Conservation (phyloP, 2,888 invertebrate species). For the Pediacus dermestoides region DNA sequence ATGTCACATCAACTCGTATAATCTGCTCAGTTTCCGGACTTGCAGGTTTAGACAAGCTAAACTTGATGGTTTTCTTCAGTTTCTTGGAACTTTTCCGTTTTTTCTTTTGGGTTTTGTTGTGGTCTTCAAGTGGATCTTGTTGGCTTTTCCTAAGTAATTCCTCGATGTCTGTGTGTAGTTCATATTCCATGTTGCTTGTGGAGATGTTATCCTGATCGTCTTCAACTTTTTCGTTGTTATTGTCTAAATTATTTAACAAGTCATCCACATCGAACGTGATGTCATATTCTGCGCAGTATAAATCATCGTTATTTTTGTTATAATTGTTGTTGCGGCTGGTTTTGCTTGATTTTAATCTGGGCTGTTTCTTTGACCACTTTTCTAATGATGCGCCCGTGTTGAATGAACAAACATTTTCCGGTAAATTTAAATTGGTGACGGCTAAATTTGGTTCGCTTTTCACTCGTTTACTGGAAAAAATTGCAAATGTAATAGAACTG, state of each 20-base stretch:
- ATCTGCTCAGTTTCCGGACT: constrained; percentile 47
- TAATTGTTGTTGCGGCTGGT: constrained; percentile 3
- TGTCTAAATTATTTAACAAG: constrained; percentile 23
- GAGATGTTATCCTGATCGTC: constrained; percentile 13
- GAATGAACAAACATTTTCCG: constrained; percentile 33
- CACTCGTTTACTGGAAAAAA: too few relatives aligned
- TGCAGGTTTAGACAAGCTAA: constrained; percentile 43
- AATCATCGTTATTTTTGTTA: constrained; percentile 6
- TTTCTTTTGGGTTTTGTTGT: constrained; percentile 14
- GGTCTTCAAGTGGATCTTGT: constrained; percentile 12
- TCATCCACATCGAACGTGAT: constrained; percentile 20
- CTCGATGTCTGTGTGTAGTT: constrained; percentile 42
- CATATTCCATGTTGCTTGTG: constrained; percentile 28
- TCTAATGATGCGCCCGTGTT: constrained; percentile 41
- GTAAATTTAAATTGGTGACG: constrained; percentile 27
- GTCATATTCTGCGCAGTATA: constrained; percentile 15
- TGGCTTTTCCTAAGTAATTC: constrained; percentile 31
- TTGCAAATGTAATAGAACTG: too few relatives aligned
- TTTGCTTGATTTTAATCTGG: constrained; percentile 37
- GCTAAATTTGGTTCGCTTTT: too few relatives aligned
- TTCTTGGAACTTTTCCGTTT: constrained; percentile 23
- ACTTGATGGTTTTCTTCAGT: constrained; percentile 37
- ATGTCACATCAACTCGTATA: constrained; percentile 47
- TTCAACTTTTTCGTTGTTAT: constrained; percentile 10
- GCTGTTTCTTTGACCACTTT: constrained; percentile 43